These are phyloP conservation scores for Drosophila lutescens DNA, from an alignment of 2,888 invertebrate species.

Conservation along the genomic window DNA sequence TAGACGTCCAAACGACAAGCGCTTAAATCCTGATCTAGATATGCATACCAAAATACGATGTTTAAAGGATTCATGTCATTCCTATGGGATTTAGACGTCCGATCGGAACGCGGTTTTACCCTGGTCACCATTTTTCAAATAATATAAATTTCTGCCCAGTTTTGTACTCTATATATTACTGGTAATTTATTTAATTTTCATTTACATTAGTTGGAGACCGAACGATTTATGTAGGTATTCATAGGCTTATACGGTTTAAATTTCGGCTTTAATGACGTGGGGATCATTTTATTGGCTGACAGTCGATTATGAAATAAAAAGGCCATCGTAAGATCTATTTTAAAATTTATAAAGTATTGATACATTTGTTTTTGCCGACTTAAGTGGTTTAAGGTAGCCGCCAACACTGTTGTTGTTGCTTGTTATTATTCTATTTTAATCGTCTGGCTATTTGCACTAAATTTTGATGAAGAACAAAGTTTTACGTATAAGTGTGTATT, in stretches of 20 bases:
- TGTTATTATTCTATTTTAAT: slow-evolving; percentile 9
- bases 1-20: too few species aligned
- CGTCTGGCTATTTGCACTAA: slow-evolving; percentile 25
- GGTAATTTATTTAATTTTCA: slow-evolving; percentile 43
- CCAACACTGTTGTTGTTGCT: slow-evolving; percentile 10
- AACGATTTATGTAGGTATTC: slow-evolving; percentile 40
- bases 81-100: too few species aligned
- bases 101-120: too few species aligned
- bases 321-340: slow-evolving; percentile 38
- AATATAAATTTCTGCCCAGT: not conserved
- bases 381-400: not conserved
- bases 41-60: too few species aligned
- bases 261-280: slow-evolving; percentile 28
- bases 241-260: slow-evolving; percentile 35
- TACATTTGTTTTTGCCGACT: slow-evolving; percentile 20
- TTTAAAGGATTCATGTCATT: too few species aligned
- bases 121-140: not conserved
- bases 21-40: too few species aligned
- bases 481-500: slow-evolving; percentile 23
- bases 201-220: slow-evolving; percentile 45
- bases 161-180: slow-evolving; percentile 37
- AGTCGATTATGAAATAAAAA: slow-evolving; percentile 42
- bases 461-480: slow-evolving; percentile 32
- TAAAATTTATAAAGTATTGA: slow-evolving; percentile 30
- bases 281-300: slow-evolving; percentile 43